Conservation (phyloP, 1,140 invertebrate genomes). For the Leptopilina boulardi region DNA sequence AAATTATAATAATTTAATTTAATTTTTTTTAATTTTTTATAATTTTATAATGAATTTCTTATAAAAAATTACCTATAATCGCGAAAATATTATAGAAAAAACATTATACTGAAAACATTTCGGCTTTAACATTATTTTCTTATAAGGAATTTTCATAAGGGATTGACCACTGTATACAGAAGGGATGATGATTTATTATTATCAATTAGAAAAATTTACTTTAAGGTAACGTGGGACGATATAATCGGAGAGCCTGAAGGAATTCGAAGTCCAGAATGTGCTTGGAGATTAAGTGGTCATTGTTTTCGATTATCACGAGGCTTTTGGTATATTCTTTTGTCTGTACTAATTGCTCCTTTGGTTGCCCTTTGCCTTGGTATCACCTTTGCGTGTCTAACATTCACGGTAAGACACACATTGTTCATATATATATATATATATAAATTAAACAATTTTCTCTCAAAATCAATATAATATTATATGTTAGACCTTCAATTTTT, state of each 20-base stretch:
- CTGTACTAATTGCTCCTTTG: slow-evolving; percentile 81
- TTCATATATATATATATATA: neutral
- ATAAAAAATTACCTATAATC: too few relatives aligned
- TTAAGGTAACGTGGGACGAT: slow-evolving; percentile 80
- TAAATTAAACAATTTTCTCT: neutral
- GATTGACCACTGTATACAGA: neutral
- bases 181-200: neutral
- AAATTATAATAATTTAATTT: too few relatives aligned
- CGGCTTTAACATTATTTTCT: too few relatives aligned
- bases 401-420: slow-evolving; percentile 80
- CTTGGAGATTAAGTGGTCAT: slow-evolving; percentile 83
- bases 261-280: slow-evolving; percentile 83
- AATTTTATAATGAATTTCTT: too few relatives aligned
- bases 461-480: neutral
- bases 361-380: slow-evolving; percentile 83
- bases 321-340: slow-evolving; percentile 83
- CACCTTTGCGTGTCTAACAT: slow-evolving; percentile 85
- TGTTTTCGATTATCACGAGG: slow-evolving; percentile 83
- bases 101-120: too few relatives aligned
- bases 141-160: too few relatives aligned
- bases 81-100: too few relatives aligned
- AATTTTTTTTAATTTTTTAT: too few relatives aligned
- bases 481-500: too few relatives aligned
- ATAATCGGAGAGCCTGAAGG: slow-evolving; percentile 87
- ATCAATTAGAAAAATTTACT: neutral